Evolutionary conservation across 2,113 vertebrate genomes (phyloP), one percentile per base, ranked within the genome.

Genomic region (Rhynchomys soricoides): DNA sequence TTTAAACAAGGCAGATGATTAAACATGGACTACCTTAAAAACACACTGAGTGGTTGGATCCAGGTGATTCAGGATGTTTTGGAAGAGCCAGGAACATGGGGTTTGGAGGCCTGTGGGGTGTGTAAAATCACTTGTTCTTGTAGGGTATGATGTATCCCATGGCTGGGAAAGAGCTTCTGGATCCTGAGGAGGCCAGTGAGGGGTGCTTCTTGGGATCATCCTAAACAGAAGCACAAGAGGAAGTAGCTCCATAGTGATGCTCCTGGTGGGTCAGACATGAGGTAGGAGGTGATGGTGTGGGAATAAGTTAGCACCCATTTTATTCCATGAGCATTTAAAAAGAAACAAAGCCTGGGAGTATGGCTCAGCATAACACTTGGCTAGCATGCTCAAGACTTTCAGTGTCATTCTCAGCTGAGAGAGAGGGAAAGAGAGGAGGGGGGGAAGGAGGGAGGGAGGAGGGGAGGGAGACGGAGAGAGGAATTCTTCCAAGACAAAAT

Each of bases 1-100:
- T 95, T 95, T 73, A 85, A 93, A 94, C 74, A 87, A 98, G 77
- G 45, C 40, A 40, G 50, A 86, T 50, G 34, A 7, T 17, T 29
- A 73, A 64, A 37, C 48, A 48, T 17, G 22, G 66, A 19, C 70
- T 79, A 50, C 70, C 90, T 93, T 82, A 43, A 83, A 78, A n/a
- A 40, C 9, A 78, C 21, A n/a, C 29, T 52, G 48, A 89, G 40
- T 68, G 66, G 77, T 37, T 19, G 37, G 81, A 62, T 43, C 26
- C 59, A 34, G 43, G 62, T 50, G 79, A 45, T 37, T 0, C 4
- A 17, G 31, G 52, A 10, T 48, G 48, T 31, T 34, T 15, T 0
- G 24, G 16, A 66, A 74, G 21, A 59, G 26, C n/a, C 9, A 24
- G 31, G 34, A 71, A 24, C 8, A 37, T 31, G 26, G 64, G 10